phyloP scores from a whole-genome alignment of 2,113 vertebrate genomes.

The Tor tambroides region DNA sequence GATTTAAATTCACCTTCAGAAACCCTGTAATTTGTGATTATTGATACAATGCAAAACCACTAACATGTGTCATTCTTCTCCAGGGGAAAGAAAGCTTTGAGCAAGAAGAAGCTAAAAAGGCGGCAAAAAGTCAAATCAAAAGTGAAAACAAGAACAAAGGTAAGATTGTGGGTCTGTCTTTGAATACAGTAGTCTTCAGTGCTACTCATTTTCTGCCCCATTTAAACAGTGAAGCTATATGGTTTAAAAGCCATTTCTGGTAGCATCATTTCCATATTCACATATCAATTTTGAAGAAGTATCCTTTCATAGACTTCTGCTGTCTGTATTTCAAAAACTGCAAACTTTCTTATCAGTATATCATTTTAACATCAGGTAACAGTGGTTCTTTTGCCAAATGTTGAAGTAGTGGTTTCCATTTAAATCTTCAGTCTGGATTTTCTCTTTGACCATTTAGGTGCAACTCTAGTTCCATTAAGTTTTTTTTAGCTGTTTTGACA shows the following conservation, averaged over 20 bases:
- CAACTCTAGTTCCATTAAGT: not conserved
- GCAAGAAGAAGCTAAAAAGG: slow-evolving; percentile 98
- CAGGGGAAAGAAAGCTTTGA: slow-evolving; percentile 96
- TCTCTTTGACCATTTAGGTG: not conserved
- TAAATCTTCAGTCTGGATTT: not conserved
- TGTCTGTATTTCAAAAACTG: not conserved
- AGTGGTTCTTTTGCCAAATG: not conserved
- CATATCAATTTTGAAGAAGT: not conserved
- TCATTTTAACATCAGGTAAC: not conserved
- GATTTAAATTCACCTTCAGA: not conserved
- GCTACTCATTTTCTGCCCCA: not conserved
- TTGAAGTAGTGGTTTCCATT: not conserved
- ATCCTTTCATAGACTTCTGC: not conserved
- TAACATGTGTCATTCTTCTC: slow-evolving; percentile 58
- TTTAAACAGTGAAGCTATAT: not conserved
- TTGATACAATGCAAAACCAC: not conserved
- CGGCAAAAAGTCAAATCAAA: slow-evolving; percentile 98
- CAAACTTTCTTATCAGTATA: not conserved
- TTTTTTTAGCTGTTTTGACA: not conserved
- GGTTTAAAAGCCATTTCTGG: not conserved
- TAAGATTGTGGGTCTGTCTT: slow-evolving; percentile 65
- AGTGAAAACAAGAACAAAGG: slow-evolving; percentile 96
- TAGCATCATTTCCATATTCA: not conserved
- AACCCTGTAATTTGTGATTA: not conserved
- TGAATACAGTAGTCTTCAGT: not conserved